These are phyloP conservation scores for Sorex araneus DNA, from an alignment of 2,113 vertebrate species.

Conservation along the genomic window DNA sequence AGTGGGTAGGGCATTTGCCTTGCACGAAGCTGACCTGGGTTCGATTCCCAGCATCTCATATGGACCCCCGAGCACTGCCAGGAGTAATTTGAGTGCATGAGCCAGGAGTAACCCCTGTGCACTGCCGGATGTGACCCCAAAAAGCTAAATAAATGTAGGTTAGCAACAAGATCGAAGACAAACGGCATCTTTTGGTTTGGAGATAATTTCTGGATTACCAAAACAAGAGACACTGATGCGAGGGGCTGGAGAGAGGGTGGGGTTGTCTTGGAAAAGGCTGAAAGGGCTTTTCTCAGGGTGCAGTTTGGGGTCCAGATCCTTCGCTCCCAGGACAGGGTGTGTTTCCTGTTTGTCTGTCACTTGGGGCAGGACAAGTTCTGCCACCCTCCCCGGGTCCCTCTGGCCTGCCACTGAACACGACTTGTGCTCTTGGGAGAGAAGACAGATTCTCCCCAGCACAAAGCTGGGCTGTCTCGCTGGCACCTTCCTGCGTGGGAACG, in stretches of 20 bases:
- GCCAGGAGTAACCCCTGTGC: too few species aligned
- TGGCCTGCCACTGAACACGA: background rate
- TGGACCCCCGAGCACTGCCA: too few species aligned
- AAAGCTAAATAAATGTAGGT: background rate
- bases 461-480: conserved; percentile 71
- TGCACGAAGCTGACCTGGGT: too few species aligned
- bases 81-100: too few species aligned
- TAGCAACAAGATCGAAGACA: background rate
- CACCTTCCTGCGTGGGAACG: conserved; percentile 73
- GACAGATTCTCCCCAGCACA: conserved; percentile 63
- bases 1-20: too few species aligned
- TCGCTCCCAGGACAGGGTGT: background rate
- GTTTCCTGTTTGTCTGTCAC: background rate
- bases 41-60: too few species aligned
- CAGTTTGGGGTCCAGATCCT: background rate
- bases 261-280: background rate
- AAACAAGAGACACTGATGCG: background rate
- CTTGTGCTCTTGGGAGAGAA: conserved; percentile 37
- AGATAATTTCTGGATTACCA: background rate
- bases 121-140: too few species aligned
- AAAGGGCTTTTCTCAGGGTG: background rate
- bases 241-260: background rate
- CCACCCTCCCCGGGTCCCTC: background rate
- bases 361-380: background rate
- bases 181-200: background rate